Evolutionary conservation across 2,888 invertebrate genomes (phyloP), one percentile per base, ranked within the genome.

Genomic region (Dendrolimus houi): DNA sequence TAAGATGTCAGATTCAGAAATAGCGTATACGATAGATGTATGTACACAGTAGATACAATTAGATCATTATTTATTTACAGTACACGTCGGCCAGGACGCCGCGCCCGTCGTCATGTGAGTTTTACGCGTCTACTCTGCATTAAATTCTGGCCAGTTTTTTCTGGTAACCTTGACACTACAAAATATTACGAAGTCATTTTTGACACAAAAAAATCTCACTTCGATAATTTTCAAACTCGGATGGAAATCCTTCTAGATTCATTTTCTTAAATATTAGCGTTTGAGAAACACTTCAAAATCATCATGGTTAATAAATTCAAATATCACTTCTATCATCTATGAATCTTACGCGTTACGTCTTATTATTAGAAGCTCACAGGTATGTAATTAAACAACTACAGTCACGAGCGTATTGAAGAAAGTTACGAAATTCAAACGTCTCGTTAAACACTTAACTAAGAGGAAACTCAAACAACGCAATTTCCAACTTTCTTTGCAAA

Each of bases 61-160:
- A 89, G 89, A 79, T 89, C 89, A 90, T 84, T 87, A 84, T 84
- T 85, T 88, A 89, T 88, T 89, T 87, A 85, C 82, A 83, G 85
- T 72, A 70, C 69, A 65, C 67, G 63, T 60, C 64, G 59, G 59
- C 62, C 58, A 63, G 61, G 60, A 64, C 69, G 60, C 66, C 67
- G 73, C 72, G 72, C 70, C 68, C 73, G 78, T 68, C 73, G 78
- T 76, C 72, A 73, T 75, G 72, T 73, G 73, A 76, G 73, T 72
- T 74, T 76, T 74, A 70, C 77, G 77, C 70, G 75, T 74, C 69
- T 74, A 69, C 71, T 75, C 71, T 65, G 65, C 66, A 71, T 68
- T 70, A 73, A 74, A 74, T 74, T 74, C 68, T 81, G 73, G 72
- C 77, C 78, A 77, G 74, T 64, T 63, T 70, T 71, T 62, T 71